A percentile compares a stretch with the other conserved stretches of the same genome.
Evolutionary conservation across 2,113 vertebrate species (phyloP).

Genomic region (Alosa alosa): DNA sequence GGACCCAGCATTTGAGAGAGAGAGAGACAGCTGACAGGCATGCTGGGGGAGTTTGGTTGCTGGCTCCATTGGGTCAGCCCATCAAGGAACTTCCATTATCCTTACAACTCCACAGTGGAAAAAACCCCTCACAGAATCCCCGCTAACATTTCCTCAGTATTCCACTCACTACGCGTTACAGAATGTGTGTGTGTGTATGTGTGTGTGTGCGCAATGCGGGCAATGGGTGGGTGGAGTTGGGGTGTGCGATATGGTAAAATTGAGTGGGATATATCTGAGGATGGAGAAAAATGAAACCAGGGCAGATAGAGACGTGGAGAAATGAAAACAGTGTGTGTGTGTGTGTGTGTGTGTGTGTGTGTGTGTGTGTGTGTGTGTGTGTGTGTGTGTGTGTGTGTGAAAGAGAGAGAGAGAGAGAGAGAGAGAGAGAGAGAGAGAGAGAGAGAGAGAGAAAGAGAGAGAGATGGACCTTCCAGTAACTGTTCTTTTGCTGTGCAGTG

Average conservation of each 20-base stretch:
- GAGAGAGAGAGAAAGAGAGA: not conserved
- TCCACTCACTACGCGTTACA: not conserved
- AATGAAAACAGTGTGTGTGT: no score
- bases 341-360: no score
- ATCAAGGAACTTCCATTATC: not conserved
- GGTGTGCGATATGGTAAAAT: not conserved
- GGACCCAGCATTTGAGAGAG: not conserved
- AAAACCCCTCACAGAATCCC: not conserved
- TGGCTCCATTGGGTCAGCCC: not conserved
- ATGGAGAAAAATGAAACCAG: no score
- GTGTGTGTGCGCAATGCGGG: not conserved
- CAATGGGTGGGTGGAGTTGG: not conserved
- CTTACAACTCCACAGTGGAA: not conserved
- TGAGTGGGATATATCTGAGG: not conserved
- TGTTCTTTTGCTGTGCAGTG: not conserved
- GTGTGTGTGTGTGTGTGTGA: no score
- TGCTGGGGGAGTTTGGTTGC: no score
- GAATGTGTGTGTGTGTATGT: not conserved
- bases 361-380: no score
- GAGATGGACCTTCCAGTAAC: not conserved
- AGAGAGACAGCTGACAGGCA: not conserved
- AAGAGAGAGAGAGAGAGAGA: not conserved
- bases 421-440: not conserved
- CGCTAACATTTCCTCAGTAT: not conserved
- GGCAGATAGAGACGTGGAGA: no score